A percentile compares a stretch with the other conserved stretches of the same genome.
Evolutionary conservation across 37 sponge, comb jelly and placozoan species (phyloP).

Genomic region (Cliona cf. orientalis): DNA sequence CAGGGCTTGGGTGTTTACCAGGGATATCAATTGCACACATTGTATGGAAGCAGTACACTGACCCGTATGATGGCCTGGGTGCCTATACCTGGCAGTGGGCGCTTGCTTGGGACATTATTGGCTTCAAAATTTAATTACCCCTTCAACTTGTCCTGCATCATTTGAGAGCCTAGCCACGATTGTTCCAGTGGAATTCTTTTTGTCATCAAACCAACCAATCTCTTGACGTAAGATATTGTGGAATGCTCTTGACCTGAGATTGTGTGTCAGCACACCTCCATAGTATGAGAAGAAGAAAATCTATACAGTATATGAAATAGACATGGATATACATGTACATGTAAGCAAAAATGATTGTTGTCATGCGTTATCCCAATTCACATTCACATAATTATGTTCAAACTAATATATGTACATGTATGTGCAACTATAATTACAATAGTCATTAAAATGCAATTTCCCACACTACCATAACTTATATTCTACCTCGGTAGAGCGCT

Average conservation of each 20-base stretch:
- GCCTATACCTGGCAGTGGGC: too few species aligned
- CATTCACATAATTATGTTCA: background rate
- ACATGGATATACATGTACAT: background rate
- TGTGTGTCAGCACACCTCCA: slow-evolving; percentile 67
- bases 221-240: slow-evolving; percentile 78
- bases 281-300: slow-evolving; percentile 27
- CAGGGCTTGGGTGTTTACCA: too few species aligned
- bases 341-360: background rate
- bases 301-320: background rate
- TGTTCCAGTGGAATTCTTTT: slow-evolving; percentile 76
- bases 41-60: too few species aligned
- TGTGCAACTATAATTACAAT: background rate
- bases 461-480: too few species aligned
- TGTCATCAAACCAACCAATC: slow-evolving; percentile 87
- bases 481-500: too few species aligned
- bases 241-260: slow-evolving; percentile 64
- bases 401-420: background rate
- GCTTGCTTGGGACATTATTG: too few species aligned
- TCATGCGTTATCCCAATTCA: background rate
- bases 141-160: slow-evolving; percentile 88
- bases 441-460: too few species aligned
- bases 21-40: too few species aligned
- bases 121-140: slow-evolving; percentile 69
- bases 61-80: too few species aligned
- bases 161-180: slow-evolving; percentile 76